Conservation (phyloP, 1,140 invertebrate species). For the Gryllus bimaculatus region DNA sequence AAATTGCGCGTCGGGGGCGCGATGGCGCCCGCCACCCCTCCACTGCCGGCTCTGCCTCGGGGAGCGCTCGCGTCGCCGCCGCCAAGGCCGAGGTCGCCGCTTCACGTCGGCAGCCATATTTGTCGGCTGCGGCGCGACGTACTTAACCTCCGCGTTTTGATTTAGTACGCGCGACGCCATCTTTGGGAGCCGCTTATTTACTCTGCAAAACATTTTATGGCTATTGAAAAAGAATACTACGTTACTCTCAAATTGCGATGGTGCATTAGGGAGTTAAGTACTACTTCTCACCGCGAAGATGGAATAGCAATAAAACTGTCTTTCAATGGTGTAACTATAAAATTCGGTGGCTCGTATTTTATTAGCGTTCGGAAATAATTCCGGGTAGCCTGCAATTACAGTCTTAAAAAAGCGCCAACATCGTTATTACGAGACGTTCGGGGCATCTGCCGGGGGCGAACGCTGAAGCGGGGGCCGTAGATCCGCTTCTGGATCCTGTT, state of each 20-base stretch:
- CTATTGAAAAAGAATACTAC: neutral
- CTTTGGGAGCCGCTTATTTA: neutral
- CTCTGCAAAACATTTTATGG: neutral
- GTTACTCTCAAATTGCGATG: neutral
- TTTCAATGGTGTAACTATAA: neutral
- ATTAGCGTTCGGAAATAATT: neutral
- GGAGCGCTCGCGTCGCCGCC: neutral
- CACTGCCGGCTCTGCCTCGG: no score
- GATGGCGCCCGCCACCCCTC: neutral
- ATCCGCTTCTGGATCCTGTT: neutral
- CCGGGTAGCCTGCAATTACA: neutral
- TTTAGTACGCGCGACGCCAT: neutral
- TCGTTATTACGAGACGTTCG: neutral
- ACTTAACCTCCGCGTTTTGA: neutral
- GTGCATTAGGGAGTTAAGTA: neutral
- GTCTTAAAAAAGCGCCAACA: neutral
- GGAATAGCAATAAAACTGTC: neutral
- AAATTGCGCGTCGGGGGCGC: neutral
- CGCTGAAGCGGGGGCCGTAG: neutral
- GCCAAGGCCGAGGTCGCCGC: neutral
- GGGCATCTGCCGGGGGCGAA: neutral
- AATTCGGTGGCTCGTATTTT: neutral
- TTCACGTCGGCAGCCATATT: neutral
- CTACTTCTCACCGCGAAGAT: no score
- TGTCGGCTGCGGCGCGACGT: neutral